Base-by-base conservation (phyloP, 2,888 invertebrate genomes). In the Xanthostigma xanthostigma region DNA sequence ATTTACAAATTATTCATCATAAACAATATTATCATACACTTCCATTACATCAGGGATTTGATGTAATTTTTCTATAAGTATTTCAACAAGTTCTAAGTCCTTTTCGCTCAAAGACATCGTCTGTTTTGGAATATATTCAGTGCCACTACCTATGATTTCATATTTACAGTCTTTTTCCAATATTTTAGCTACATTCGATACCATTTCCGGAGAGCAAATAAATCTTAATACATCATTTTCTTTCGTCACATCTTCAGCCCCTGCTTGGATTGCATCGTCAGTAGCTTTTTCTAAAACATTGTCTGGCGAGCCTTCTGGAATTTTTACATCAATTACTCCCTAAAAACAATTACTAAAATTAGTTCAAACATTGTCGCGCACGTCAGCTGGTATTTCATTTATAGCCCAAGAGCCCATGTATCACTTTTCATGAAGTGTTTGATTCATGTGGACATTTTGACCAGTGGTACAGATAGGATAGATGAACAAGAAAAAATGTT, bases 191-290 rank as follows among this genome's bases (percentile, higher is more conserved):
- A 81, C 71, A 43, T 60, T 62, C 43, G 57, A 58, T 33, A 80
- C 58, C 44, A 67, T 62, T 0, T 60, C 53, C 12, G 75, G 69
- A 27, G 70, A 72, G 58, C 79, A 78, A 4, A 68, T 57, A 59
- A 84, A 84, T 72, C 80, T 59, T 13, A 74, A 64, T 35, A 53
- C 61, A 34, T 62, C 64, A 4, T 64, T 58, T 1, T 64, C 60
- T 41, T 72, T 65, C 1, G 70, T 50, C 4, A 83, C 78, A 52
- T 84, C 84, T 63, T 83, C 81, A 0, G 82, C 82, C 1, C 78
- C 81, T 14, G 70, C 69, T 55, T 74, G 72, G 53, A 85, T 84
- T 0, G 84, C 85, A 65, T 79, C 74, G 33, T 78, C 78, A 1
- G 75, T 73, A 2, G 76, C 78, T 38, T 64, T 58, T 54, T 82